Conservation (phyloP, 2,888 invertebrate species). For the Celastrina argiolus region DNA sequence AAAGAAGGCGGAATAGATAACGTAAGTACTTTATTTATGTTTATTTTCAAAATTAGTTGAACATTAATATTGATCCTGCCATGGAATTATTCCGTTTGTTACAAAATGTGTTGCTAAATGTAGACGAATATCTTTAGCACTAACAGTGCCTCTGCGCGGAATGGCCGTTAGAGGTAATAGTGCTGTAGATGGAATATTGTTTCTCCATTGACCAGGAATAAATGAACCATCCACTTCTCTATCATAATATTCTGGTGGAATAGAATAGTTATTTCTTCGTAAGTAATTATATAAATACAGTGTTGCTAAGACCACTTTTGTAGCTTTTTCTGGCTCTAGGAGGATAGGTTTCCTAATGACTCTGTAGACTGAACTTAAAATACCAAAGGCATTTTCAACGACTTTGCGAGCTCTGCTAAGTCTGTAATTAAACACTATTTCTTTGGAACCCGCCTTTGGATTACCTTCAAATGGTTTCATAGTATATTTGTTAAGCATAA, state of each 20-base stretch:
- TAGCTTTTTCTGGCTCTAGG: constrained; percentile 23
- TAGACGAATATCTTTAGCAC: constrained; percentile 33
- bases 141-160: constrained; percentile 31
- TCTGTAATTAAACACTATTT: constrained; percentile 16
- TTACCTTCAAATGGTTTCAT: constrained; percentile 12
- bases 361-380: constrained; percentile 30
- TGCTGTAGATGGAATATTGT: constrained; percentile 28
- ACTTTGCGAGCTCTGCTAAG: constrained; percentile 17
- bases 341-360: constrained; percentile 29
- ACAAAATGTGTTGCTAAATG: constrained; percentile 35
- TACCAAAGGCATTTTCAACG: constrained; percentile 30
- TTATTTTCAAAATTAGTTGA: background rate
- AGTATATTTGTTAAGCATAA: constrained; percentile 3
- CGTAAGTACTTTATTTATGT: constrained; percentile 8
- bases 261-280: constrained; percentile 17
- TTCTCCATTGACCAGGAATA: constrained; percentile 35
- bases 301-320: constrained; percentile 24
- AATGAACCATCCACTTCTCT: constrained; percentile 7
- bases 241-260: constrained; percentile 8
- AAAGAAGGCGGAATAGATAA: background rate
- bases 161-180: constrained; percentile 30
- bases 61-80: constrained; percentile 32
- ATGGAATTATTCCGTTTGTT: constrained; percentile 33
- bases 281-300: constrained; percentile 22
- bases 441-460: background rate